Percentiles rank a stretch among this genome's conserved stretches.
These are phyloP conservation scores for Chaetodon trifasciatus DNA, from an alignment of 2,797 vertebrate species.

Conservation along the genomic window DNA sequence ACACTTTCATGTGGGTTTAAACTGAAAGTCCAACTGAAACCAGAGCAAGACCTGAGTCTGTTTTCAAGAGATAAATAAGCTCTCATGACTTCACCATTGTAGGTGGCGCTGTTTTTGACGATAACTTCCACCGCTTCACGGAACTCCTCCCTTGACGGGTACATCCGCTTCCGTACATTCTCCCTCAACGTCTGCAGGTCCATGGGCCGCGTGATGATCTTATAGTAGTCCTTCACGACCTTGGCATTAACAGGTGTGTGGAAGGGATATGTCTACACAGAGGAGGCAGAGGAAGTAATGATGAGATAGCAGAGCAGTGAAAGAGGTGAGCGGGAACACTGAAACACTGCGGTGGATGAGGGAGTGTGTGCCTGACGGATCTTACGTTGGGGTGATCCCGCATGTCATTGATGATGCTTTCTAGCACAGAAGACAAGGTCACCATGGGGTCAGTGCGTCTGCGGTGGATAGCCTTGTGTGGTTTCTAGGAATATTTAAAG, in stretches of 20 bases:
- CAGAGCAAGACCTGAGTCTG: neutral
- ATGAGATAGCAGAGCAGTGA: neutral
- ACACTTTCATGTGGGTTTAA: neutral
- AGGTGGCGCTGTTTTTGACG: conserved; percentile 96
- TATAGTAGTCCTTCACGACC: conserved; percentile 99
- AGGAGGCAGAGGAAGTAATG: neutral
- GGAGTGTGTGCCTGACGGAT: neutral
- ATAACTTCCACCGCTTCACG: conserved; percentile 95
- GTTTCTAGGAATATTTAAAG: conserved; percentile 85
- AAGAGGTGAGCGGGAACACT: neutral
- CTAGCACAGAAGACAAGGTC: conserved; percentile 96
- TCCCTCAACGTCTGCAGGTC: conserved; percentile 97
- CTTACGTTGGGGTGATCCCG: conserved; percentile 96
- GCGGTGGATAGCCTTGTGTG: conserved; percentile 97
- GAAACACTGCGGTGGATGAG: neutral
- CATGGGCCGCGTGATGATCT: conserved; percentile 98
- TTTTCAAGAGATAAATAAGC: neutral
- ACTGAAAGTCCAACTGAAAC: neutral
- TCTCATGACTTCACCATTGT: conserved; percentile 89
- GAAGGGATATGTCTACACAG: conserved; percentile 94
- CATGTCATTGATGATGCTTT: conserved; percentile 98
- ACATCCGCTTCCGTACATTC: conserved; percentile 95
- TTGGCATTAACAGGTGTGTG: conserved; percentile 98
- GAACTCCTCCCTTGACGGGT: conserved; percentile 97
- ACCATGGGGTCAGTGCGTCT: conserved; percentile 98